Evolutionary conservation across 2,888 invertebrate genomes (phyloP).

Genomic region (Phengaris alcon): DNA sequence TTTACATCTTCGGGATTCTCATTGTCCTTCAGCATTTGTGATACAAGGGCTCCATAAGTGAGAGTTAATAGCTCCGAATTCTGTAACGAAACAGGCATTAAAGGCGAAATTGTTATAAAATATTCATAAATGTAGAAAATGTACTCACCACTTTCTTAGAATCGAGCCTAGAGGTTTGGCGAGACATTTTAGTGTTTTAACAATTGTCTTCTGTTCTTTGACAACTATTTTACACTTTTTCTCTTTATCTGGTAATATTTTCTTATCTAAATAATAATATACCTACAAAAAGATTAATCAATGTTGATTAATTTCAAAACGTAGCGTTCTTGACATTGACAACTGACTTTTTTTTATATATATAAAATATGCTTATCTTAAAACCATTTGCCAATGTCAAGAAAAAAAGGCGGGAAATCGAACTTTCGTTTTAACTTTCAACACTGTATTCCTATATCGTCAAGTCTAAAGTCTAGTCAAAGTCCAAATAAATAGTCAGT

Average conservation of each 20-base stretch:
- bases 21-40: constrained; percentile 97
- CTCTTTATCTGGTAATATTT: background rate
- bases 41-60: constrained; percentile 98
- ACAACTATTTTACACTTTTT: background rate
- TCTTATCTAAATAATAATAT: background rate
- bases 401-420: too few relatives aligned
- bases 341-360: background rate
- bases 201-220: background rate
- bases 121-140: background rate
- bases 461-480: too few relatives aligned
- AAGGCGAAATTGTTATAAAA: background rate
- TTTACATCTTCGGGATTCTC: constrained; percentile 99
- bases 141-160: constrained; percentile 87
- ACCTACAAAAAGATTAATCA: background rate
- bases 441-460: too few relatives aligned
- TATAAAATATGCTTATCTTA: too few relatives aligned
- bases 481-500: too few relatives aligned
- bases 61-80: constrained; percentile 97
- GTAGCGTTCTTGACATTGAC: background rate
- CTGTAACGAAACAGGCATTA: constrained; percentile 69
- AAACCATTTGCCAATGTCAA: too few relatives aligned
- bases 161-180: constrained; percentile 84
- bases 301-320: background rate
- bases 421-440: too few relatives aligned
- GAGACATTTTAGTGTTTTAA: constrained; percentile 76